phyloP scores from a whole-genome alignment of 2,797 vertebrate species.

The Lacerta agilis region DNA sequence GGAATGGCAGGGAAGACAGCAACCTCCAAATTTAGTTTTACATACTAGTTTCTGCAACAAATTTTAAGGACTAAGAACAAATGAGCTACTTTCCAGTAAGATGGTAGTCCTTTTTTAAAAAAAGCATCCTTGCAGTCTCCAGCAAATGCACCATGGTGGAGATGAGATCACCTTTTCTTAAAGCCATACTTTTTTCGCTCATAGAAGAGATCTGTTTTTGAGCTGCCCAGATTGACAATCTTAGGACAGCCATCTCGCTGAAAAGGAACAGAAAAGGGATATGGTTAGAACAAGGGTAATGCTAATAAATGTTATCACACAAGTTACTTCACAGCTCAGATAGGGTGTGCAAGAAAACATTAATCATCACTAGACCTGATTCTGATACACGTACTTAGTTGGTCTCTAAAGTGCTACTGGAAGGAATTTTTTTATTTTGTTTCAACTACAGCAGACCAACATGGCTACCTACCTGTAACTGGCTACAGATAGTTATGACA shows the following conservation, averaged over 20 bases:
- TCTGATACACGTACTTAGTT: background rate
- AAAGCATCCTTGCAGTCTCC: conserved; percentile 37
- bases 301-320: background rate
- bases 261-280: conserved; percentile 52
- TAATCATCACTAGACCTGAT: accelerated
- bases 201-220: conserved; percentile 98
- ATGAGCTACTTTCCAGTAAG: conserved; percentile 29
- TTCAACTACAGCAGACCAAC: too few species aligned
- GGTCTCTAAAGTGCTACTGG: too few species aligned
- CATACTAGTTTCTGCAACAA: conserved; percentile 16
- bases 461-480: background rate
- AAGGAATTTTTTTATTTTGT: too few species aligned
- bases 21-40: conserved; percentile 2
- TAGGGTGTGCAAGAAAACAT: background rate
- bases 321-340: background rate
- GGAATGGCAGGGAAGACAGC: conserved; percentile 30
- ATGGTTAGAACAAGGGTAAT: conserved; percentile 11
- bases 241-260: conserved; percentile 98
- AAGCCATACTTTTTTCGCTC: conserved; percentile 99
- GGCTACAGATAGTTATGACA: background rate
- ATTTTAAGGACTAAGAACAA: conserved; percentile 42
- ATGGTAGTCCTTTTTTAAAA: conserved; percentile 31
- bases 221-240: conserved; percentile 98
- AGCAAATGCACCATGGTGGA: background rate
- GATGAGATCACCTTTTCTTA: conserved; percentile 94